These are phyloP conservation scores for Hydrozoanthus tunicans DNA, from an alignment of 64 coral and sea anemone species.

Conservation along the genomic window DNA sequence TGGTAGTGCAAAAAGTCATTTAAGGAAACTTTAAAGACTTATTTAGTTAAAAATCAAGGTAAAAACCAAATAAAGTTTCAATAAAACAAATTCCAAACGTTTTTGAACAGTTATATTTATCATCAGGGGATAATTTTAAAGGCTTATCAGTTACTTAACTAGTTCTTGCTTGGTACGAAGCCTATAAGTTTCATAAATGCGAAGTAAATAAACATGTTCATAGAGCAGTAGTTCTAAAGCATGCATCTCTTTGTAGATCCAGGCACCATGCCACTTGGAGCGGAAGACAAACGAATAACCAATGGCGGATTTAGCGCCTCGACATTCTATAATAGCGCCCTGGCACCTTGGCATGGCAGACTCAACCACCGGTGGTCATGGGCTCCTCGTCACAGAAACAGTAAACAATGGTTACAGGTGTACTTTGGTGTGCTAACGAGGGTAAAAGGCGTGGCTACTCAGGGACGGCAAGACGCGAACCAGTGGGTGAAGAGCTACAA, in stretches of 20 bases:
- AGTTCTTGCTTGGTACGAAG: no score
- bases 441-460: constrained; percentile 52
- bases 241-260: constrained; percentile 25
- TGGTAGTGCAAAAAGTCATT: no score
- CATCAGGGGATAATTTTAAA: no score
- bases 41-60: no score
- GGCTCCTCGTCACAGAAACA: constrained; percentile 52
- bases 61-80: no score
- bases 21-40: no score
- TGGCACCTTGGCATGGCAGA: constrained; percentile 77
- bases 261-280: constrained; percentile 74
- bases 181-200: no score
- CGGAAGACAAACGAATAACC: constrained; percentile 79
- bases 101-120: no score
- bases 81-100: no score
- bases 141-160: no score
- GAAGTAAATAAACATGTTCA: no score
- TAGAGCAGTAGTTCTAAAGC: not conserved
- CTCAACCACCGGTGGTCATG: constrained; percentile 91
- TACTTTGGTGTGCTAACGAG: constrained; percentile 62
- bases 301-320: constrained; percentile 85
- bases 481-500: constrained; percentile 76
- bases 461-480: constrained; percentile 75
- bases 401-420: constrained; percentile 78
- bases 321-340: constrained; percentile 68